Conservation (phyloP, 2,888 invertebrate genomes). For the Patella depressa region DNA sequence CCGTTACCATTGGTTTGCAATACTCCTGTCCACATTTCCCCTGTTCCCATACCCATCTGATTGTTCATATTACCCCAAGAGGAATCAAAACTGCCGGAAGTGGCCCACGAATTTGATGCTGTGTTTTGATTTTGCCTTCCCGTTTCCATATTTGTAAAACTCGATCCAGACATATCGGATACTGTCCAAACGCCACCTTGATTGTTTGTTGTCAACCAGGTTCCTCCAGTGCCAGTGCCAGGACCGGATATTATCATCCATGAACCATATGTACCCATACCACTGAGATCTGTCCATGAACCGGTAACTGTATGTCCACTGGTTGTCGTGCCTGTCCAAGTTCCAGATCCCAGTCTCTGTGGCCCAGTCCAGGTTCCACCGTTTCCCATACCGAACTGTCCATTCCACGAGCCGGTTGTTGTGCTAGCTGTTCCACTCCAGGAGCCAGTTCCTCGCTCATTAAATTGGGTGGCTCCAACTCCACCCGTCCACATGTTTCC, state of each 20-base stretch:
- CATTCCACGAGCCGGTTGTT: background rate
- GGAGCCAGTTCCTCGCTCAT: background rate
- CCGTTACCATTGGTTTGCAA: background rate
- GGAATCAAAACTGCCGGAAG: background rate
- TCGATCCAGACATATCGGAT: background rate
- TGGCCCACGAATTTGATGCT: background rate
- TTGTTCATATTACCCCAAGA: constrained; percentile 1
- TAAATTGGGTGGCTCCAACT: background rate
- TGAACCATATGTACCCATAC: background rate
- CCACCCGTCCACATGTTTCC: constrained; percentile 4
- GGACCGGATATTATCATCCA: background rate
- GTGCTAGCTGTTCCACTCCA: background rate
- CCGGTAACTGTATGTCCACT: background rate
- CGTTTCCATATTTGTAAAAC: background rate
- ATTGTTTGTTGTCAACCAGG: background rate
- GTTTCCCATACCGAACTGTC: background rate
- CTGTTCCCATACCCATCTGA: background rate
- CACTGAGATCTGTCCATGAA: background rate
- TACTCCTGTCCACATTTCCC: background rate
- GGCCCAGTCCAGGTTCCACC: background rate
- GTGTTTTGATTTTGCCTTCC: too few species aligned
- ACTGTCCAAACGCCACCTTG: background rate
- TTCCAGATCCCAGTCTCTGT: background rate
- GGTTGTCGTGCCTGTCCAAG: background rate
- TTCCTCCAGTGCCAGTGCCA: background rate